Conservation (phyloP, 2,888 invertebrate genomes). For the Biston stratarius region DNA sequence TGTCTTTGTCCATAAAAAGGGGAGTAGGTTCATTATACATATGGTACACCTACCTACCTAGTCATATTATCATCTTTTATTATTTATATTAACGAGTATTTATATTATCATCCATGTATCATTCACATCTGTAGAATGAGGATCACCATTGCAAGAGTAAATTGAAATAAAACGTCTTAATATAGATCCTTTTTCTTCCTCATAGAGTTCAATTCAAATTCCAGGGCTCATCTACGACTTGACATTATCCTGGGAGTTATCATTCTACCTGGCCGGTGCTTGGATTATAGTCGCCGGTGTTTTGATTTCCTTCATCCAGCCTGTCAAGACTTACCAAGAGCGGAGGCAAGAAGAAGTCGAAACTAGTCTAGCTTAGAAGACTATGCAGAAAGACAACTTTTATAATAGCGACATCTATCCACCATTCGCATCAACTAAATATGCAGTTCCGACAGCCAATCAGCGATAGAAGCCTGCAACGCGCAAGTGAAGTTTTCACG, state of each 20-base stretch:
- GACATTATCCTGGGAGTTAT: slow-evolving; percentile 91
- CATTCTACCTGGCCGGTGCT: slow-evolving; percentile 93
- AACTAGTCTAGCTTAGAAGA: slow-evolving; percentile 55
- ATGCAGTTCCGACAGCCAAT: background rate
- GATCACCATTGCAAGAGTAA: too few relatives aligned
- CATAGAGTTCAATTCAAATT: slow-evolving; percentile 1
- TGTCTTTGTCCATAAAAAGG: too few relatives aligned
- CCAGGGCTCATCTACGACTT: slow-evolving; percentile 90
- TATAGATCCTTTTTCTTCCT: too few relatives aligned
- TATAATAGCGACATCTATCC: background rate
- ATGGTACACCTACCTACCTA: too few relatives aligned
- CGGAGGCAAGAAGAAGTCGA: slow-evolving; percentile 47
- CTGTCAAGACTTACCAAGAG: slow-evolving; percentile 81
- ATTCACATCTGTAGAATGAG: too few relatives aligned
- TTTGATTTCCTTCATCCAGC: slow-evolving; percentile 88
- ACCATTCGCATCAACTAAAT: background rate
- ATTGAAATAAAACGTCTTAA: too few relatives aligned
- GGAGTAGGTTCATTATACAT: too few relatives aligned
- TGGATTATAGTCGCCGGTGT: slow-evolving; percentile 94
- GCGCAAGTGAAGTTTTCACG: background rate
- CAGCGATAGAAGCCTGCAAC: background rate
- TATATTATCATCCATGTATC: too few relatives aligned
- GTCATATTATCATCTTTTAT: too few relatives aligned
- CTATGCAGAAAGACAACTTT: background rate
- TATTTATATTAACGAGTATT: too few relatives aligned